Conservation (phyloP, 23 tunicate genomes). For the Trididemnum clinides region DNA sequence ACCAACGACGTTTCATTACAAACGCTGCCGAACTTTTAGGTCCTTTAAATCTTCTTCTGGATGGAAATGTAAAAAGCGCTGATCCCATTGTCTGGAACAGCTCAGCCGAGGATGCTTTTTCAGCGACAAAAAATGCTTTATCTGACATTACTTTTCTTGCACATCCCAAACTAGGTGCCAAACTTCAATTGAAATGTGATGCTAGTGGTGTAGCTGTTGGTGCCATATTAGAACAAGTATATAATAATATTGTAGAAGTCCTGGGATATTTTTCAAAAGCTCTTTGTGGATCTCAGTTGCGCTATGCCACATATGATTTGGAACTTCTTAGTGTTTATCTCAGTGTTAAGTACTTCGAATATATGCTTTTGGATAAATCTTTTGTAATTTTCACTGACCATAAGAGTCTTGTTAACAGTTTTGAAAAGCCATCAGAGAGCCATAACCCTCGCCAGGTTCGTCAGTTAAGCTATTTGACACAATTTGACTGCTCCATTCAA, state of each 20-base stretch:
- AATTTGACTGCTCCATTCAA: not conserved
- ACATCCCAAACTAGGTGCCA: not conserved
- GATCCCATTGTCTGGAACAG: not conserved
- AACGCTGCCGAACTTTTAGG: conserved; percentile 25
- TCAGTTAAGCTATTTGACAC: not conserved
- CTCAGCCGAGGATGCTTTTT: conserved; percentile 14
- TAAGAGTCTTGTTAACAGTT: conserved; percentile 9
- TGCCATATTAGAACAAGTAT: conserved; percentile 32
- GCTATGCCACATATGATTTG: conserved; percentile 31
- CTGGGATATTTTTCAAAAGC: conserved; percentile 34
- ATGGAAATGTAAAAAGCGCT: not conserved
- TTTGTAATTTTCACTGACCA: conserved; percentile 29
- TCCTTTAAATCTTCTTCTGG: not conserved
- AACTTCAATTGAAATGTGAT: not conserved
- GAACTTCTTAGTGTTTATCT: conserved; percentile 27
- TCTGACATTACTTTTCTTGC: not conserved
- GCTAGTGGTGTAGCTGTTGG: conserved; percentile 31
- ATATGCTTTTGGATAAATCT: not conserved
- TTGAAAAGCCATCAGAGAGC: not conserved
- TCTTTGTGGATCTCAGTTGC: not conserved
- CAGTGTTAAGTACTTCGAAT: conserved; percentile 17
- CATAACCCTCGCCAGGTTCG: not conserved
- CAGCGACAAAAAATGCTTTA: not conserved
- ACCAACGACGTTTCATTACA: not conserved
- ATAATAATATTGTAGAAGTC: not conserved